Evolutionary conservation across 2,797 vertebrate genomes (phyloP).

Genomic region (Eulemur rubriventer): DNA sequence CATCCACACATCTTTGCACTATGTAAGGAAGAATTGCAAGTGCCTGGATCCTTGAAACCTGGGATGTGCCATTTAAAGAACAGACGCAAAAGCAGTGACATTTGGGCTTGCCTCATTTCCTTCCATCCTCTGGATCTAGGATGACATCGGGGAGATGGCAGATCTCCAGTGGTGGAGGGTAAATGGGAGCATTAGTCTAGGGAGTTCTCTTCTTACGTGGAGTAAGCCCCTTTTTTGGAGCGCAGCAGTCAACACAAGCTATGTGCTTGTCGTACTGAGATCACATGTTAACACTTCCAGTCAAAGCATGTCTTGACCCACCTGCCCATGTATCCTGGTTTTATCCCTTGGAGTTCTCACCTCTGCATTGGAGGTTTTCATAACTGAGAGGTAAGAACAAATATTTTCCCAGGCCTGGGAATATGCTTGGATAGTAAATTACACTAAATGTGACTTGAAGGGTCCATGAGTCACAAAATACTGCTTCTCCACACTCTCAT

Average conservation of each 20-base stretch:
- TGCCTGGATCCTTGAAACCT: not conserved
- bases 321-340: not conserved
- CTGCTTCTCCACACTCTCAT: not conserved
- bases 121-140: not conserved
- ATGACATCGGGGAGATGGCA: not conserved
- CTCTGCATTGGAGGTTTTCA: not conserved
- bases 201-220: not conserved
- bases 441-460: not conserved
- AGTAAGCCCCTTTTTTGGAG: not conserved
- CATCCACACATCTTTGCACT: not conserved
- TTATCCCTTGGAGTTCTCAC: not conserved
- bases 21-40: not conserved
- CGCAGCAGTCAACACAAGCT: not conserved
- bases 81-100: not conserved
- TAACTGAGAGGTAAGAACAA: not conserved
- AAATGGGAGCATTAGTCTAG: not conserved
- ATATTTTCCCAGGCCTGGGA: not conserved
- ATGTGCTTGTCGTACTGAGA: not conserved
- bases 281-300: not conserved
- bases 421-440: not conserved
- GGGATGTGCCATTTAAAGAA: not conserved
- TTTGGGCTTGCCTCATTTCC: not conserved
- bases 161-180: not conserved
- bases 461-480: not conserved
- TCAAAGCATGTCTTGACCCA: not conserved